Conservation (phyloP, 2,888 invertebrate species). For the Podotricha telesiphe region DNA sequence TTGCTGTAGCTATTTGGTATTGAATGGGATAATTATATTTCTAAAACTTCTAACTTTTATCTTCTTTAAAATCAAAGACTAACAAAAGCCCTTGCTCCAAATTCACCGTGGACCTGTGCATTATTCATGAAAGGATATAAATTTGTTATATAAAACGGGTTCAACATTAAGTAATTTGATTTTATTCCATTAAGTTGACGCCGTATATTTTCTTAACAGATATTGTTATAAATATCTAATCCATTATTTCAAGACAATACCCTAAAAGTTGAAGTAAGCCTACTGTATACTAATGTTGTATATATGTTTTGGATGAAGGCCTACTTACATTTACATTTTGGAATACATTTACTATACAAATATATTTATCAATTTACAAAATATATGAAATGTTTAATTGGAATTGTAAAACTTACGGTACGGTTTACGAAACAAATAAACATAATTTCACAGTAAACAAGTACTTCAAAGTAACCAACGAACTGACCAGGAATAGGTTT, state of each 20-base stretch:
- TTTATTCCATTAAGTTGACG: background rate
- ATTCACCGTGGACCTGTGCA: background rate
- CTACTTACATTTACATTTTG: too few species aligned
- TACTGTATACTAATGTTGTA: too few species aligned
- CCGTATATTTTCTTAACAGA: background rate
- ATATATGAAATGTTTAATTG: too few species aligned
- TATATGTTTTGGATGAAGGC: too few species aligned
- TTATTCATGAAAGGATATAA: slow-evolving; percentile 9
- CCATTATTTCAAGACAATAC: background rate
- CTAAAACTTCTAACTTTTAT: background rate
- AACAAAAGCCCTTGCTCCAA: background rate
- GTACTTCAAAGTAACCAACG: background rate
- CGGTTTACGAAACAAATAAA: too few species aligned
- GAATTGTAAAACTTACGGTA: too few species aligned
- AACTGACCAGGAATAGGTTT: too few species aligned
- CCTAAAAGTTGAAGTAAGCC: background rate
- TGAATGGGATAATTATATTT: background rate
- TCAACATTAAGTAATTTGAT: slow-evolving; percentile 16
- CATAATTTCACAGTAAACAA: too few species aligned
- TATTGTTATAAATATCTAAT: slow-evolving; percentile 10
- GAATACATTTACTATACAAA: too few species aligned
- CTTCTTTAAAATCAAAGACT: background rate
- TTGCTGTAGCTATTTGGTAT: background rate
- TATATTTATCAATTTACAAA: too few species aligned
- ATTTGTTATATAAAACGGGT: slow-evolving; percentile 11